phyloP scores from a whole-genome alignment of 2,888 invertebrate species.

The Epinotia ramella region DNA sequence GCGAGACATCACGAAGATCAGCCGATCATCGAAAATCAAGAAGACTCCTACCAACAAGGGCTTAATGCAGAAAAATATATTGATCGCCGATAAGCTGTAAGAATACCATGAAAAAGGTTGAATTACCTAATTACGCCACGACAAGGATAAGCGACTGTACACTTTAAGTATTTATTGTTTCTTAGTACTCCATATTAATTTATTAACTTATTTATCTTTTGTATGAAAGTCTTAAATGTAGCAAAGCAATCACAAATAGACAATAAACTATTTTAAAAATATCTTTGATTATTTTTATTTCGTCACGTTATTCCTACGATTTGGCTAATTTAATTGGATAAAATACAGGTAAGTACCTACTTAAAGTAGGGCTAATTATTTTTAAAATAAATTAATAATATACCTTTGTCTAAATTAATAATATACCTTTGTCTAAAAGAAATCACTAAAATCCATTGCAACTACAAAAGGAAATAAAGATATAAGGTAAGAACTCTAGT shows the following conservation, averaged over 20 bases:
- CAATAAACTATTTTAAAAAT: slow-evolving; percentile 37
- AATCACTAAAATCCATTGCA: neutral
- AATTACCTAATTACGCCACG: neutral
- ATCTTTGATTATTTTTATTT: neutral
- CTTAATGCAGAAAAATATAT: slow-evolving; percentile 28
- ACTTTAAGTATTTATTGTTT: slow-evolving; percentile 3
- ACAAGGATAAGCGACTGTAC: neutral
- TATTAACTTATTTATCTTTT: slow-evolving; percentile 41
- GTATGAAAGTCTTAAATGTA: slow-evolving; percentile 25
- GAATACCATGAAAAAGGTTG: neutral
- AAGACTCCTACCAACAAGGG: slow-evolving; percentile 44
- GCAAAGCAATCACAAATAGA: slow-evolving; percentile 39
- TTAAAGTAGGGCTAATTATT: too few relatives aligned
- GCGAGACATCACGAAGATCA: slow-evolving; percentile 63
- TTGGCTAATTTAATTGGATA: too few relatives aligned
- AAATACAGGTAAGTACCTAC: too few relatives aligned
- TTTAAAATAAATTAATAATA: too few relatives aligned
- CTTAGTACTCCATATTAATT: slow-evolving; percentile 12
- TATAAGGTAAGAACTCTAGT: neutral
- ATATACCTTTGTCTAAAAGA: neutral
- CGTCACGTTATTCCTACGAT: neutral
- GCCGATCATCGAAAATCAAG: slow-evolving; percentile 49
- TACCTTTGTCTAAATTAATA: neutral
- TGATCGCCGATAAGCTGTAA: slow-evolving; percentile 35
- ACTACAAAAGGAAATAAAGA: neutral